Evolutionary conservation across 1,140 invertebrate species (phyloP), one percentile per base, ranked within the genome.

Genomic region (Neodiprion lecontei): DNA sequence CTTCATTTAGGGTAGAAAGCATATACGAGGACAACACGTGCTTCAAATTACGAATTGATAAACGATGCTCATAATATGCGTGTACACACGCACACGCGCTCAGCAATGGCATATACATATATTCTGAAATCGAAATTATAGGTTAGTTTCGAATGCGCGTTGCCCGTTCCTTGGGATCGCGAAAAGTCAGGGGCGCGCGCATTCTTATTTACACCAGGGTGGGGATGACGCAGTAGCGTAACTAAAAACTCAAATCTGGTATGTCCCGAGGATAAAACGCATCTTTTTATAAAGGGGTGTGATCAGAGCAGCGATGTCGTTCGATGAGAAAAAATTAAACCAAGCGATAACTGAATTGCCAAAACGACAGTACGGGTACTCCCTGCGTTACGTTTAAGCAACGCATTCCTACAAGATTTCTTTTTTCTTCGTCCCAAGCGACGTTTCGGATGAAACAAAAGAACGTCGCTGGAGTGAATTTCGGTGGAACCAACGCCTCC

Each of bases 131-230:
- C 70, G 70, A 49, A 71, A 71, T 71, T 40, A 71, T 71, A 71
- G 70, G 70, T 71, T 71, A 71, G 70, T 50, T 48, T 48, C 70
- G 67, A 61, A 68, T 73, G 72, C 61, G 72, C 72, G 48, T 68
- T 73, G 10, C n/a, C 53, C 53, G 53, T 8, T 61, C 53, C 28
- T 1, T 73, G 53, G 61, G 53, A 66, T 67, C 61, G 53, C 47
- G 21, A 65, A 68, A 67, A 73, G 12, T 69, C 61, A 49, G 48
- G 48, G 40, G 72, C 65, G 65, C 53, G 72, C 72, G 72, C 72
- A 73, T 66, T 73, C 65, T 73, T 73, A 40, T 23, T 68, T 67
- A 73, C 47, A 40, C 74, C 21, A 48, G 76, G 74, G 75, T 72
- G 72, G 74, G 65, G 74, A 65, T 70, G 74, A 69, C 72, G 48